These are phyloP conservation scores for Chelonoidis abingdonii DNA, from an alignment of 2,113 vertebrate species.

Conservation along the genomic window DNA sequence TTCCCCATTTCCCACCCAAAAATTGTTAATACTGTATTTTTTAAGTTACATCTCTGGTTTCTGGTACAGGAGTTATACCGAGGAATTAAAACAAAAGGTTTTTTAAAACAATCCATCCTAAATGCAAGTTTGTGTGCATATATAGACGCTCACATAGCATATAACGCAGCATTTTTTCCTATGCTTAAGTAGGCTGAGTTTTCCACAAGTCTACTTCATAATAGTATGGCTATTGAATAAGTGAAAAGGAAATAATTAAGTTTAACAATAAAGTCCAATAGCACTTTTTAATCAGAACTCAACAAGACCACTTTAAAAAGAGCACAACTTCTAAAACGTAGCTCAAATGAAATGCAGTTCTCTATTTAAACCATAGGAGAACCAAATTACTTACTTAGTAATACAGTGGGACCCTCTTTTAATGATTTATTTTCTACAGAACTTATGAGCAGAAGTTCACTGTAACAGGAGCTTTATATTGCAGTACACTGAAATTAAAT, in stretches of 20 bases:
- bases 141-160: rapidly evolving
- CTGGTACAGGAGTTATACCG: not conserved
- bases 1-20: not conserved
- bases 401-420: rapidly evolving
- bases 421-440: rapidly evolving
- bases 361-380: not conserved
- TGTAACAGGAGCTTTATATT: not conserved
- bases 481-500: not conserved
- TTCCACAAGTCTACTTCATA: not conserved
- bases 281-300: not conserved
- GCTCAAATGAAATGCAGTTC: not conserved
- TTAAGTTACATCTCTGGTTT: not conserved
- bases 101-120: not conserved
- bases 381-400: not conserved
- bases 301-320: not conserved
- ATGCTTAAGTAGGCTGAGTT: conserved; percentile 39
- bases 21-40: not conserved
- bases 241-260: conserved; percentile 16
- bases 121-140: not conserved
- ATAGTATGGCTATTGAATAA: not conserved
- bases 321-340: not conserved
- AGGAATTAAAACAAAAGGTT: not conserved
- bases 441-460: not conserved
- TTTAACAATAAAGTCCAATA: not conserved
- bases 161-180: not conserved